These are phyloP conservation scores for Cryptocheilus praepositus DNA, from an alignment of 2,888 invertebrate genomes.

Conservation along the genomic window DNA sequence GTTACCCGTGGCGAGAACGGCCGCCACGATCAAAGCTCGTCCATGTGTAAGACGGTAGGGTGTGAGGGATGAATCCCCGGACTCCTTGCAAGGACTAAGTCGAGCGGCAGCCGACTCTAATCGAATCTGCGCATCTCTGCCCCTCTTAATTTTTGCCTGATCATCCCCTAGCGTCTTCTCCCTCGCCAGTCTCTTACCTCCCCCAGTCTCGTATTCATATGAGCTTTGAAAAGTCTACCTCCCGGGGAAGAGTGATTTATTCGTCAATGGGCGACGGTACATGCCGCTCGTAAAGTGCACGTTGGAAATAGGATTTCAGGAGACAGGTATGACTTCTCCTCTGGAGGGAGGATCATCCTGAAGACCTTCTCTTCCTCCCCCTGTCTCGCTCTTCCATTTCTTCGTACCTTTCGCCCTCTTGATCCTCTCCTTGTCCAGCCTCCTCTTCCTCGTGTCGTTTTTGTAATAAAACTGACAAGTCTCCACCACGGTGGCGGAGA, in stretches of 20 bases:
- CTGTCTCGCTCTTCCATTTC: not conserved
- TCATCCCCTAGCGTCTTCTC: not conserved
- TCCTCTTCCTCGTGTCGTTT: not conserved
- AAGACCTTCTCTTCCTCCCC: too few species aligned
- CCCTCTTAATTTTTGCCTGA: too few species aligned
- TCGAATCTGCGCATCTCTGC: slow-evolving; percentile 19
- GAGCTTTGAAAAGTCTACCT: slow-evolving; percentile 12
- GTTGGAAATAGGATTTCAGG: slow-evolving; percentile 30
- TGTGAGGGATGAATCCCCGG: slow-evolving; percentile 13
- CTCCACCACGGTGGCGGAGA: slow-evolving; percentile 13
- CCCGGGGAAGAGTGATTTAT: slow-evolving; percentile 27
- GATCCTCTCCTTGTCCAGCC: not conserved
- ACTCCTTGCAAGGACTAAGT: slow-evolving; percentile 16
- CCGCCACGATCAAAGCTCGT: slow-evolving; percentile 20
- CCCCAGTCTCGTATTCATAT: slow-evolving; percentile 1
- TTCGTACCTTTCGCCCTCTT: not conserved
- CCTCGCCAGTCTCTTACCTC: not conserved
- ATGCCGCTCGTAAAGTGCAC: slow-evolving; percentile 29
- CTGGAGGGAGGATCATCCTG: not conserved
- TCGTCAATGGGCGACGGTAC: slow-evolving; percentile 32
- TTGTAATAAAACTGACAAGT: not conserved
- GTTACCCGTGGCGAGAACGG: too few species aligned
- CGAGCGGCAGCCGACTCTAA: slow-evolving; percentile 32
- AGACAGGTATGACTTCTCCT: slow-evolving; percentile 17
- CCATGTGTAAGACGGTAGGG: slow-evolving; percentile 3